phyloP scores from a whole-genome alignment of 2,113 vertebrate genomes.

The Alligator sinensis region DNA sequence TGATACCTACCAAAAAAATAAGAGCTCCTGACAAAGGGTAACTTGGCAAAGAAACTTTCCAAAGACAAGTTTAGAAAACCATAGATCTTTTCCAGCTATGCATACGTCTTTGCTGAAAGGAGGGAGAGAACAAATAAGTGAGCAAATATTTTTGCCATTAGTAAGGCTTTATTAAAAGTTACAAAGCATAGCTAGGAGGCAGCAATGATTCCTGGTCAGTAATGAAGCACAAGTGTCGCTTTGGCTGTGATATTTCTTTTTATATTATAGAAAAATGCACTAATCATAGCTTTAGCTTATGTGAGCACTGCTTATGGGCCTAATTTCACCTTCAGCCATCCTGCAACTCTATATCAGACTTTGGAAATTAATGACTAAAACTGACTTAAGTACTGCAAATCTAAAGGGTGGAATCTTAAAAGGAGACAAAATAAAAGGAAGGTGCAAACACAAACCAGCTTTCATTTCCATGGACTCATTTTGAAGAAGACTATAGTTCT shows the following conservation, averaged over 20 bases:
- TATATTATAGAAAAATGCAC: background rate
- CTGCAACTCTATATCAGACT: background rate
- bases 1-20: slow-evolving; percentile 70
- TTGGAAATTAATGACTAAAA: background rate
- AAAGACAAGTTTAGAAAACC: slow-evolving; percentile 65
- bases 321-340: background rate
- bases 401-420: fast-evolving
- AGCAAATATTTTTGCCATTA: slow-evolving; percentile 56
- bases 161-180: slow-evolving; percentile 44
- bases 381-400: background rate
- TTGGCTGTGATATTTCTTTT: background rate
- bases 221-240: background rate
- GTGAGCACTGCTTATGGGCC: background rate
- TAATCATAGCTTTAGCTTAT: background rate
- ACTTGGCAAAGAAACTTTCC: slow-evolving; percentile 79
- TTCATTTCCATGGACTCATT: background rate
- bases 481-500: background rate
- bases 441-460: background rate
- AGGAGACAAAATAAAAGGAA: background rate
- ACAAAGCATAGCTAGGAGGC: background rate
- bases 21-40: slow-evolving; percentile 73
- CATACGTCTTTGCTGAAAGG: slow-evolving; percentile 21
- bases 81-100: slow-evolving; percentile 55
- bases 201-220: slow-evolving; percentile 3
- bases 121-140: slow-evolving; percentile 41